Conservation (phyloP, 2,888 invertebrate species). For the Leucoptera coffeella region DNA sequence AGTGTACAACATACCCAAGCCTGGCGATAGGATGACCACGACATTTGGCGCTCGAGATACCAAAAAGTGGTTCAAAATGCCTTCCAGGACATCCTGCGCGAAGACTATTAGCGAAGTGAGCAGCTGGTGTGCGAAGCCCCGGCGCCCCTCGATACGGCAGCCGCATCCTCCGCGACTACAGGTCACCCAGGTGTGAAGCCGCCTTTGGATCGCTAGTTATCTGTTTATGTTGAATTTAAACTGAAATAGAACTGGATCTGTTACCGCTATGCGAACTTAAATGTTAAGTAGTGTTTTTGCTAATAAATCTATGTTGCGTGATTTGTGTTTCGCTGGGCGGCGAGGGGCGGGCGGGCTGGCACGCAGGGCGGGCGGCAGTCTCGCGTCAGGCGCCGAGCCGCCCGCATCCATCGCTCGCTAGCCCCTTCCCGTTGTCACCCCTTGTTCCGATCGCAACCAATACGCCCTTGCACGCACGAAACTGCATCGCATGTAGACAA, state of each 20-base stretch:
- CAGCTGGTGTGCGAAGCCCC: conserved; percentile 24
- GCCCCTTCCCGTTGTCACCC: conserved; percentile 7
- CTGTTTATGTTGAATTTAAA: conserved; percentile 1
- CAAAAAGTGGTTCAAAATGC: conserved; percentile 22
- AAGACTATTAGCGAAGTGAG: conserved; percentile 19
- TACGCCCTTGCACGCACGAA: conserved; percentile 10
- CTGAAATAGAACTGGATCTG: conserved; percentile 5
- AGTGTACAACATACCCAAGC: conserved; percentile 33
- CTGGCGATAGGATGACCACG: conserved; percentile 36
- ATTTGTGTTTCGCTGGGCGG: conserved; percentile 42
- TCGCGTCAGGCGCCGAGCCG: conserved; percentile 43
- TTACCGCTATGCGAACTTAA: conserved; percentile 22
- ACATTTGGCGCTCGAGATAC: conserved; percentile 32
- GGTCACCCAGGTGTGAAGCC: conserved; percentile 44
- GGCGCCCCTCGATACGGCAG: conserved; percentile 22
- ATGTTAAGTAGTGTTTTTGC: conserved; percentile 37
- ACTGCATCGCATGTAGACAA: conserved; percentile 6
- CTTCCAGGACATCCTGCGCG: conserved; percentile 20
- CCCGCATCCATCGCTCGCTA: conserved; percentile 28
- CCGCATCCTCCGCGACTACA: conserved; percentile 27
- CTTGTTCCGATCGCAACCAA: too few relatives aligned
- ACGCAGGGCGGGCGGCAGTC: conserved; percentile 26
- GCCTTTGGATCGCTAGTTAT: conserved; percentile 3
- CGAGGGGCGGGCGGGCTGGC: conserved; percentile 15
- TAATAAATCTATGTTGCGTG: conserved; percentile 42